These are phyloP conservation scores for Camponotus floridanus DNA, from an alignment of 1,140 invertebrate species.

Conservation along the genomic window DNA sequence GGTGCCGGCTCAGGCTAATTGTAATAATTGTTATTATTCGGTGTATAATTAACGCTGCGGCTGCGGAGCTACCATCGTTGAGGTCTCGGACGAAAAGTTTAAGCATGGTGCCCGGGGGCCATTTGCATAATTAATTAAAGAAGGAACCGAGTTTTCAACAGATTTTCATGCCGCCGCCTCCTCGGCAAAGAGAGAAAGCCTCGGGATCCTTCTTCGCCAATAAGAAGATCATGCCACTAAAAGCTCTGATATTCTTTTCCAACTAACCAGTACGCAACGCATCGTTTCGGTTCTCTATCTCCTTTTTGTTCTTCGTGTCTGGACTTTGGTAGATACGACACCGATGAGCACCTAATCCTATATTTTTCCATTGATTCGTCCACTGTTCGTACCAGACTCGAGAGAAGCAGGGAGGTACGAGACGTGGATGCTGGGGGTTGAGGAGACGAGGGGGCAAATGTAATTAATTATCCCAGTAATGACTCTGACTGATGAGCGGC, in stretches of 20 bases:
- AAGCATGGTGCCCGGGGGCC: conserved; percentile 79
- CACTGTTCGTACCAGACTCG: conserved; percentile 76
- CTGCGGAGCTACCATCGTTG: conserved; percentile 72
- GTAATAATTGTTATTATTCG: conserved; percentile 84
- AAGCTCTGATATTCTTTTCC: conserved; percentile 41
- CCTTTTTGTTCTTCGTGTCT: conserved; percentile 16
- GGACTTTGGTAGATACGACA: conserved; percentile 44
- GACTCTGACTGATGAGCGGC: conserved; percentile 87
- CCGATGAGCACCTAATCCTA: conserved; percentile 77
- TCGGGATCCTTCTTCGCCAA: conserved; percentile 67
- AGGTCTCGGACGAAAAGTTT: conserved; percentile 82
- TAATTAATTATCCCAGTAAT: conserved; percentile 87
- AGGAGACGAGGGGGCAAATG: conserved; percentile 84
- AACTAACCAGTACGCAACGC: conserved; percentile 18
- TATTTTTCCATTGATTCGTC: conserved; percentile 84
- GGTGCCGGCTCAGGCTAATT: conserved; percentile 77
- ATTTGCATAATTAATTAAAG: conserved; percentile 84
- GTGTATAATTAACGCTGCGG: conserved; percentile 82
- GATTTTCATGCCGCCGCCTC: conserved; percentile 78
- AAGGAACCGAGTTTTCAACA: conserved; percentile 82
- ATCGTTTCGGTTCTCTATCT: conserved; percentile 32
- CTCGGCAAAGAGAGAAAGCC: conserved; percentile 60
- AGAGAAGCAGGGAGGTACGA: conserved; percentile 72
- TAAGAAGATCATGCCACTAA: conserved; percentile 47
- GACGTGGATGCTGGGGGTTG: conserved; percentile 74